phyloP scores from a whole-genome alignment of 2,888 invertebrate genomes.

The Aproaerema taeniolella region DNA sequence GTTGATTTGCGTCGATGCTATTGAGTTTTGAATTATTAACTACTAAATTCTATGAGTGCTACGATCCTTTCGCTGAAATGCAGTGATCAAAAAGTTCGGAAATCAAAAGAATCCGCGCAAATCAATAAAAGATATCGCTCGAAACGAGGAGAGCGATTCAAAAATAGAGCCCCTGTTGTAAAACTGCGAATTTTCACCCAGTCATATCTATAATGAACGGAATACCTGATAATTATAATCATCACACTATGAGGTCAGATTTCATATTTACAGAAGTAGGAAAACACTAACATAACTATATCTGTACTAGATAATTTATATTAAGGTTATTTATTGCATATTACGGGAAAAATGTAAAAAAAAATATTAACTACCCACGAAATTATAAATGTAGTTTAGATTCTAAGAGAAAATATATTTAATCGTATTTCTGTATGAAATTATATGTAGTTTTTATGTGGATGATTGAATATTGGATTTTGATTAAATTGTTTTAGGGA shows the following conservation, averaged over 20 bases:
- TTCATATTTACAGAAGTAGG: constrained; percentile 58
- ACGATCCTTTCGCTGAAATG: too few species aligned
- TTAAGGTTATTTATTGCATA: constrained; percentile 67
- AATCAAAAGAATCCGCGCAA: too few species aligned
- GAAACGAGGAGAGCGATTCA: too few species aligned
- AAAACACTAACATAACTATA: constrained; percentile 45
- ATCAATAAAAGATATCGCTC: too few species aligned
- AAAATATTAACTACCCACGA: constrained; percentile 57
- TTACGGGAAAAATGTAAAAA: constrained; percentile 69
- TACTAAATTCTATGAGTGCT: too few species aligned
- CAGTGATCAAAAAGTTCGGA: too few species aligned
- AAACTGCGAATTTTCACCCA: too few species aligned
- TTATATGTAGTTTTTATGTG: constrained; percentile 78
- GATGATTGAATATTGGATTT: constrained; percentile 70
- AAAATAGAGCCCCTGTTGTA: too few species aligned
- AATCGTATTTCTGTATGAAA: constrained; percentile 78
- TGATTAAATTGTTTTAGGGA: constrained; percentile 73
- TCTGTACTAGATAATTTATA: constrained; percentile 58
- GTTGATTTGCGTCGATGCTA: too few species aligned
- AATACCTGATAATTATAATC: constrained; percentile 64
- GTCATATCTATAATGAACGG: constrained; percentile 67
- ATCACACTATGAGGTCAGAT: constrained; percentile 45
- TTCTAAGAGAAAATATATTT: constrained; percentile 72
- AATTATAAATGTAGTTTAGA: constrained; percentile 69
- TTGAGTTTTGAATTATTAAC: too few species aligned